These are phyloP conservation scores for Leucoraja ocellata DNA, from an alignment of 2,797 vertebrate species.

Conservation along the genomic window DNA sequence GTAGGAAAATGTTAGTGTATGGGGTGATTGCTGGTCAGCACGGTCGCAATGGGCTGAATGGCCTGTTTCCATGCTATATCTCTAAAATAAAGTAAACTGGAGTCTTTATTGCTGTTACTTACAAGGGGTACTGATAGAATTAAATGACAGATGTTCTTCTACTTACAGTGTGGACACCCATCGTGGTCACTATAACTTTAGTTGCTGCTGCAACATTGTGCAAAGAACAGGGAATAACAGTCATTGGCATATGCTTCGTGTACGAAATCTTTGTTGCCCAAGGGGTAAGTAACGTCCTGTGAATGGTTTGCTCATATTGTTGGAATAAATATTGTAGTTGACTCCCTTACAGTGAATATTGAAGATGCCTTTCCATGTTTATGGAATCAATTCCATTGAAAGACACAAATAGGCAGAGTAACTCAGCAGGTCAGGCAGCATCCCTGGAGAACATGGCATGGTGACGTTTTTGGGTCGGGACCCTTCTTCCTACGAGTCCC, in stretches of 20 bases:
- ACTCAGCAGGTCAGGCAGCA: no score
- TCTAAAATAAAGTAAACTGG: no score
- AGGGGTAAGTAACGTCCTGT: constrained; percentile 68
- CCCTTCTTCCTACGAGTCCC: no score
- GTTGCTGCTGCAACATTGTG: constrained; percentile 90
- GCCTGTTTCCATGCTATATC: no score
- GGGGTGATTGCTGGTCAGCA: no score
- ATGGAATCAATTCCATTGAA: no score
- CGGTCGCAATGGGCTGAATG: no score
- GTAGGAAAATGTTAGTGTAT: no score
- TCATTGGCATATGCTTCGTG: constrained; percentile 94
- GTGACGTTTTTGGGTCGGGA: no score
- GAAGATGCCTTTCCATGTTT: neutral
- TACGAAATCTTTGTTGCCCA: constrained; percentile 96
- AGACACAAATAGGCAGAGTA: no score
- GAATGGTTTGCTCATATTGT: neutral
- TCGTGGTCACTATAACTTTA: constrained; percentile 79
- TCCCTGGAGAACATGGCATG: no score
- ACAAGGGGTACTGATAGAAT: neutral
- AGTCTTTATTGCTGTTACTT: neutral
- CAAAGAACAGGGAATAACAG: constrained; percentile 96
- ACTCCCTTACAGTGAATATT: neutral
- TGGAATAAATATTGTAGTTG: neutral
- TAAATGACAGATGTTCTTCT: neutral
- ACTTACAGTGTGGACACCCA: constrained; percentile 79